Conservation (phyloP, 2,797 vertebrate genomes). For the Lophotriccus pileatus region DNA sequence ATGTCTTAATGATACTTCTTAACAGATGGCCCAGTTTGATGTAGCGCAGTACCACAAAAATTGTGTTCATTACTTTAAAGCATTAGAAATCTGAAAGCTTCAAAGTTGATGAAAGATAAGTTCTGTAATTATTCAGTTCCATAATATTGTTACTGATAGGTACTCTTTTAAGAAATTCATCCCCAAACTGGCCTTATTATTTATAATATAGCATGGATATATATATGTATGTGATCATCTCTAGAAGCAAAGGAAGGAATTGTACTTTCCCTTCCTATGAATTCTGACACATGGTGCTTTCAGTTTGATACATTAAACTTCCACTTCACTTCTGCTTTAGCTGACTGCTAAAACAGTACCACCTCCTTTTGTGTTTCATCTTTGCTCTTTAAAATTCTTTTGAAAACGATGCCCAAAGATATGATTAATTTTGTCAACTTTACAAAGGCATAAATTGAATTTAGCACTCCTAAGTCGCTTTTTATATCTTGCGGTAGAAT, state of each 20-base stretch:
- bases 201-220: background rate
- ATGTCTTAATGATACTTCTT: constrained; percentile 27
- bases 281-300: background rate
- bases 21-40: constrained; percentile 55
- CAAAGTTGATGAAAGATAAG: background rate
- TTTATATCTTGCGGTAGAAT: background rate
- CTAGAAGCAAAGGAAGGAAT: background rate
- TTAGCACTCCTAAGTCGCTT: background rate
- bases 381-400: background rate
- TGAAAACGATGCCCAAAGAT: background rate
- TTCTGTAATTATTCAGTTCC: background rate
- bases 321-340: background rate
- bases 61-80: background rate
- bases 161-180: background rate
- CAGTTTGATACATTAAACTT: background rate
- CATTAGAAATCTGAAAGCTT: background rate
- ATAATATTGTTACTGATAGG: background rate
- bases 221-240: background rate
- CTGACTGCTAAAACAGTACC: background rate
- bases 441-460: background rate
- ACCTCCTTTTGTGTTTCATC: background rate
- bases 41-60: background rate
- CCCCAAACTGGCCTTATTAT: background rate
- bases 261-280: background rate
- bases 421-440: background rate